phyloP scores from a whole-genome alignment of 1,140 invertebrate genomes.

The Zaprionus kolodkinae region DNA sequence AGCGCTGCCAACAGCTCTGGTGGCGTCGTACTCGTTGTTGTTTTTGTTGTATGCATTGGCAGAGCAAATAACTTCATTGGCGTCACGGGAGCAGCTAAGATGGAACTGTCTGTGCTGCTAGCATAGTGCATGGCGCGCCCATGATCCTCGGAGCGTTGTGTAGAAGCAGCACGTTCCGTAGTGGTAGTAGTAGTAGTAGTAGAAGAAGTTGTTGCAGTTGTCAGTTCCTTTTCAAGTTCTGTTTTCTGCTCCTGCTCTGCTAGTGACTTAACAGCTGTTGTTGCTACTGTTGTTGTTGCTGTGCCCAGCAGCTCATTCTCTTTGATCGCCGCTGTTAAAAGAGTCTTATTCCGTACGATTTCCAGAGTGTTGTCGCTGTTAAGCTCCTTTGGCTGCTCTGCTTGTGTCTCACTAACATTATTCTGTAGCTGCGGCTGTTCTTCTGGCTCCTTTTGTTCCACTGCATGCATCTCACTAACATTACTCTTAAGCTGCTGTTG shows the following conservation, averaged over 20 bases:
- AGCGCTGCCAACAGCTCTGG: conserved; percentile 41
- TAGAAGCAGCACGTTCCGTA: not conserved
- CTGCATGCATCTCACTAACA: too few species aligned
- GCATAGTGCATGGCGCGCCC: conserved; percentile 56
- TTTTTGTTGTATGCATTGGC: conserved; percentile 43
- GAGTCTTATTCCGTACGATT: not conserved
- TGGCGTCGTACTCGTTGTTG: conserved; percentile 9
- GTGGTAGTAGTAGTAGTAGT: conserved; percentile 2
- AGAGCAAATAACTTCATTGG: conserved; percentile 66
- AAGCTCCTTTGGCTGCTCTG: not conserved
- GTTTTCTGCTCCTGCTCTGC: not conserved
- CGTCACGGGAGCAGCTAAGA: conserved; percentile 31
- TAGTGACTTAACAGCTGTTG: not conserved
- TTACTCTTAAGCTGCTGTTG: too few species aligned
- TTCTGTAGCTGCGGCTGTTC: not conserved
- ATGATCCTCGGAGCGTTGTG: conserved; percentile 42
- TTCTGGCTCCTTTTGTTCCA: too few species aligned
- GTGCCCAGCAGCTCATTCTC: not conserved
- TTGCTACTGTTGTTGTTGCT: conserved; percentile 10
- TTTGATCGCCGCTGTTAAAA: not conserved
- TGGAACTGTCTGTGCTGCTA: conserved; percentile 40
- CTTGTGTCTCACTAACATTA: not conserved
- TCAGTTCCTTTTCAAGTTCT: not conserved
- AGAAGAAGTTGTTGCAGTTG: not conserved
- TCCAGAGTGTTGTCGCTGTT: not conserved